Evolutionary conservation across 2,797 vertebrate genomes (phyloP), one percentile per base, ranked within the genome.

Genomic region (Bradypus variegatus): DNA sequence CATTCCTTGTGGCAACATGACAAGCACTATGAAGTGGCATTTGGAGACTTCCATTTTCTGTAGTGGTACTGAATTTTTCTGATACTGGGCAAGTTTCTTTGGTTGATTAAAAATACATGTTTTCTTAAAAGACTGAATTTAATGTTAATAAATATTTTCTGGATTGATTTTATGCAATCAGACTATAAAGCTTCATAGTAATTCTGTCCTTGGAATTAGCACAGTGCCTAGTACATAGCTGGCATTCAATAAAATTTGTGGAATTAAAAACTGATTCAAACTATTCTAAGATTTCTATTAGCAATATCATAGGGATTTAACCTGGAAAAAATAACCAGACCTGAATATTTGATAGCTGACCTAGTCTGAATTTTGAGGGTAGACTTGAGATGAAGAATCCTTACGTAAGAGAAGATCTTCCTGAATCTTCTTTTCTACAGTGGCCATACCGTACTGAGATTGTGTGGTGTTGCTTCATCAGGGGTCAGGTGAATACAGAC

Each of bases 321-420:
- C 14, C 41, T 75, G 41, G 29, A 25, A 48, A 16, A 5, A 25
- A 8, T 27, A 48, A 16, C 2, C 41, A 75, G 25, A 75, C 27
- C 25, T 75, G 48, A 75, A 48, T 27, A 14, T 75, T 16, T 75
- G 12, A 38, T 48, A 29, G 5, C 41, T 75, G 72, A 41, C 27
- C 23, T 41, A 41, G 41, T 48, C 29, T 75, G 27, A 75, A 75
- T 41, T 75, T 75, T 75, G 96, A 96, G 88, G 96, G 95, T 94
- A n/a, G 65, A 82, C 5, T 0, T 92, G 91, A 72, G 90, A 92
- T 69, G 76, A 33, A 15, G n/a, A 21, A 5, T 83, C 29, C 19
- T 25, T 73, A 58, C 91, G 81, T 75, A 25, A 31, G 72, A 48
- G 23, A 48, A 75, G 72, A 48, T 18, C 16, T 36, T 69, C 64